A percentile compares a stretch with the other conserved stretches of the same genome.
phyloP scores from a whole-genome alignment of 2,113 vertebrate species.

The Aythya baeri region DNA sequence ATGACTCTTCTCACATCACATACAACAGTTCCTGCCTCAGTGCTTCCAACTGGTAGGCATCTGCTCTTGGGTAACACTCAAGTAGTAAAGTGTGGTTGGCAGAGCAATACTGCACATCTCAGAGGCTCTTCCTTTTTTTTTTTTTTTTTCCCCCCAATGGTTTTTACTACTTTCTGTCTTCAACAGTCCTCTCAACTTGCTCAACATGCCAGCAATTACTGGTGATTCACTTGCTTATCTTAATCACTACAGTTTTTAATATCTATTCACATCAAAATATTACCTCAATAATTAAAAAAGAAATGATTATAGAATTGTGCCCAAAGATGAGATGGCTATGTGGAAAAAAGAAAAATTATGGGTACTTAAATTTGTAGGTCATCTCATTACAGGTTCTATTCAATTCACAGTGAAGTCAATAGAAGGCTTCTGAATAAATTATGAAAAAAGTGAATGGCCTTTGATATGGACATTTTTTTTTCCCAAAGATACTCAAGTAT shows the following conservation, averaged over 20 bases:
- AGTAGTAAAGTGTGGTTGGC: background rate
- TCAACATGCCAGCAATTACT: background rate
- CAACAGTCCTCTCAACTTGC: background rate
- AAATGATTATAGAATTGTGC: background rate
- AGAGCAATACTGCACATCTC: background rate
- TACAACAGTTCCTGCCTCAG: background rate
- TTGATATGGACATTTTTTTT: background rate
- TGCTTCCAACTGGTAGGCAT: slow-evolving; percentile 15
- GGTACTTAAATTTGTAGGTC: background rate
- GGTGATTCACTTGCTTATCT: background rate
- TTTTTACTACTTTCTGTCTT: background rate
- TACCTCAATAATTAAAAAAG: background rate
- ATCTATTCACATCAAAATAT: background rate
- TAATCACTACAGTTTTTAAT: background rate
- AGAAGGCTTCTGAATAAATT: background rate
- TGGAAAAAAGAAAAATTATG: background rate
- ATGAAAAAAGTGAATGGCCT: background rate
- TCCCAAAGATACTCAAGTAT: background rate
- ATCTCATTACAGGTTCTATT: background rate
- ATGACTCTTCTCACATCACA: background rate
- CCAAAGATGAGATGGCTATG: background rate
- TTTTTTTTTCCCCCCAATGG: background rate
- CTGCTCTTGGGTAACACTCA: background rate
- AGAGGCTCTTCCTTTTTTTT: background rate
- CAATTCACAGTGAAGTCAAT: background rate